phyloP scores from a whole-genome alignment of 2,113 vertebrate species.

The Strix aluco region DNA sequence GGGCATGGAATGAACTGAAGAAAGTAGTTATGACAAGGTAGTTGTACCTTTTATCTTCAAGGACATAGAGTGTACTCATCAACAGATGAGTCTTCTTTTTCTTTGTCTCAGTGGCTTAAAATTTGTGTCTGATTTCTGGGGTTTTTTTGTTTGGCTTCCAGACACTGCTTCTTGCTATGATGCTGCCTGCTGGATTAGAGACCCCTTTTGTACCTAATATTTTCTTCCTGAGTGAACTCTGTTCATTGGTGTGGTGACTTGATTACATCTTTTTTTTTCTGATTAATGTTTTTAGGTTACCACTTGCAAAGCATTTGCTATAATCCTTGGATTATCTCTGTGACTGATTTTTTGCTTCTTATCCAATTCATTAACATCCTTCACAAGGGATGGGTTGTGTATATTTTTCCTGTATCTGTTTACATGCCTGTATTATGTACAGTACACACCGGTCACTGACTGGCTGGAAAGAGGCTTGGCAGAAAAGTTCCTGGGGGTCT shows the following conservation, averaged over 20 bases:
- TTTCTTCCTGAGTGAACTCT: neutral
- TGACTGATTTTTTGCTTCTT: neutral
- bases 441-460: accelerated
- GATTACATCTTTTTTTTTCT: neutral
- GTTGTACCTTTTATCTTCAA: constrained; percentile 11
- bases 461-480: neutral
- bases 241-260: neutral
- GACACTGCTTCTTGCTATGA: neutral
- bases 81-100: neutral
- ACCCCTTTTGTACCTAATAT: neutral
- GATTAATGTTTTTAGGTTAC: neutral
- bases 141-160: neutral
- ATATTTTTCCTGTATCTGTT: neutral
- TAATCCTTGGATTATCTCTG: neutral
- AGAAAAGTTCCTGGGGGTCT: neutral
- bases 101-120: neutral
- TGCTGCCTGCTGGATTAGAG: neutral
- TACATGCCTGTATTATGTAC: accelerated
- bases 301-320: neutral
- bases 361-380: neutral
- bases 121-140: neutral
- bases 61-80: neutral
- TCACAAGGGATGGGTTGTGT: neutral
- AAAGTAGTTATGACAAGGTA: neutral
- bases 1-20: neutral